Evolutionary conservation across 1,140 invertebrate species (phyloP).

Genomic region (Drosophila nebulosa): DNA sequence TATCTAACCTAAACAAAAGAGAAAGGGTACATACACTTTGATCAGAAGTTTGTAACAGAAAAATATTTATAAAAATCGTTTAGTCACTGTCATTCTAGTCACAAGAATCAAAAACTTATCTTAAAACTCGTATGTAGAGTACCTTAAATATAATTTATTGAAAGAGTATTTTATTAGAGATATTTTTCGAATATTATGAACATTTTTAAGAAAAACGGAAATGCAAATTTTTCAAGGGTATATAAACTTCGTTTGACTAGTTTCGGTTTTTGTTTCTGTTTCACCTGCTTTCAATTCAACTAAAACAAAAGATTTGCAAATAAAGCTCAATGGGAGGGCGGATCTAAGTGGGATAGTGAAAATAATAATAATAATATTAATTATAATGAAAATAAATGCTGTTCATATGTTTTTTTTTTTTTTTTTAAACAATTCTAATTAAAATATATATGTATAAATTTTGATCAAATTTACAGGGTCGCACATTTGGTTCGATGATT

Average conservation of each 20-base stretch:
- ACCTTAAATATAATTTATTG: too few relatives aligned
- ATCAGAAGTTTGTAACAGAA: not conserved
- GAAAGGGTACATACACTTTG: slow-evolving; percentile 7
- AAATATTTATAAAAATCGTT: too few relatives aligned
- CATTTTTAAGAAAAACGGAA: not conserved
- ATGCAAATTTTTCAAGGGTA: not conserved
- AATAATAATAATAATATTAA: not conserved
- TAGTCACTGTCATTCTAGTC: too few relatives aligned
- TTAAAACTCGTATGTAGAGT: too few relatives aligned
- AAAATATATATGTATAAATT: not conserved
- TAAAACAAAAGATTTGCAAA: slow-evolving; percentile 13
- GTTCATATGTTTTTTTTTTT: not conserved
- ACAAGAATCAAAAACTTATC: too few relatives aligned
- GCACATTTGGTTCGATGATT: slow-evolving; percentile 88
- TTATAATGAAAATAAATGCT: slow-evolving; percentile 6
- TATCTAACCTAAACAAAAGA: not conserved
- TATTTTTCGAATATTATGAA: too few relatives aligned
- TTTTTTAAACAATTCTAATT: slow-evolving; percentile 5
- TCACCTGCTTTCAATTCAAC: not conserved
- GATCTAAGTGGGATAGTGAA: slow-evolving; percentile 1
- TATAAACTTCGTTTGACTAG: not conserved
- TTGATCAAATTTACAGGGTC: slow-evolving; percentile 84
- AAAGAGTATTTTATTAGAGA: too few relatives aligned
- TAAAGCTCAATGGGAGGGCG: slow-evolving; percentile 16
- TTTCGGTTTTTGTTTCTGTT: slow-evolving; percentile 5